Conservation (phyloP, 2,113 vertebrate genomes). For the Tursiops truncatus region DNA sequence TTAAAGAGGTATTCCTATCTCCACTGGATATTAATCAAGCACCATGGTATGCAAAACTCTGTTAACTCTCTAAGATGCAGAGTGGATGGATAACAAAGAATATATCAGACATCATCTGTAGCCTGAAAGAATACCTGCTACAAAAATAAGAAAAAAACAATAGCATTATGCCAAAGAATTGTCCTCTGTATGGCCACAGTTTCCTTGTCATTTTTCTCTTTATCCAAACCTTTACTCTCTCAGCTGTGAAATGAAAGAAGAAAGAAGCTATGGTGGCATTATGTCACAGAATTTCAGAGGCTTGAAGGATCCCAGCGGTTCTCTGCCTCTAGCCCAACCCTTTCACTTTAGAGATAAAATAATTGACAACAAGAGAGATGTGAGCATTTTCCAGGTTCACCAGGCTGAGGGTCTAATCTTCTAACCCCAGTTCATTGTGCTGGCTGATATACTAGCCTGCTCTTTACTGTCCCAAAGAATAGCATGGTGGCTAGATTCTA, state of each 20-base stretch:
- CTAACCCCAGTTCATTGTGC: background rate
- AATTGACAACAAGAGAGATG: background rate
- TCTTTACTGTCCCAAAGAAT: background rate
- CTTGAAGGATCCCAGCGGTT: background rate
- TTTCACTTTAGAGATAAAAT: background rate
- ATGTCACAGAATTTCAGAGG: background rate
- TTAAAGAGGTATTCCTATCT: slow-evolving; percentile 35
- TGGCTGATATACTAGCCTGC: background rate
- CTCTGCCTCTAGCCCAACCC: background rate
- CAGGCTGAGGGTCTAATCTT: background rate
- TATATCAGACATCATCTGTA: background rate
- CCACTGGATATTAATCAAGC: slow-evolving; percentile 48
- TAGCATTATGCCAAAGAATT: background rate
- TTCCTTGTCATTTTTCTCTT: background rate
- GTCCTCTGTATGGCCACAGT: background rate
- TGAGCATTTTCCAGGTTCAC: background rate
- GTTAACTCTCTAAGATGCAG: background rate
- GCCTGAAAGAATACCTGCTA: background rate
- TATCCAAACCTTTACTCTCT: background rate
- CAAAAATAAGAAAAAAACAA: background rate
- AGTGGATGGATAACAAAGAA: background rate
- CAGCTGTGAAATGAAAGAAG: background rate
- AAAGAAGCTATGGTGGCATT: background rate
- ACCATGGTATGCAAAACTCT: background rate
- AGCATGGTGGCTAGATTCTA: background rate